phyloP scores from a whole-genome alignment of 2,113 vertebrate genomes.

The Zeus faber region DNA sequence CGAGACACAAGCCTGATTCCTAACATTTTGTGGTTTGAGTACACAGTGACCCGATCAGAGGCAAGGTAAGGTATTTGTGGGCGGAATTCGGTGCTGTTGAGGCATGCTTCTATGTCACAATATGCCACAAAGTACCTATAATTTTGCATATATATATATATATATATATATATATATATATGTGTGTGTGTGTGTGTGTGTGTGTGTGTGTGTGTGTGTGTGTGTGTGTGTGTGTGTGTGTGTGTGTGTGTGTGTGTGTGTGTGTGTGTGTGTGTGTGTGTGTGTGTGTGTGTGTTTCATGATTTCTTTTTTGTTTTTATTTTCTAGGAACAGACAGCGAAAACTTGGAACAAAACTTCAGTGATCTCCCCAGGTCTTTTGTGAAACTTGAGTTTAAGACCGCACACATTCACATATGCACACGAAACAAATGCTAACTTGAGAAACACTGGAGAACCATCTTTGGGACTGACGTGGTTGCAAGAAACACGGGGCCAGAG shows the following conservation, averaged over 20 bases:
- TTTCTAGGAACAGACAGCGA: constrained; percentile 93
- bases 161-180: no score
- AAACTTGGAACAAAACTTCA: constrained; percentile 98
- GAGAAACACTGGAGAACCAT: constrained; percentile 72
- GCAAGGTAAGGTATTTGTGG: constrained; percentile 81
- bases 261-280: no score
- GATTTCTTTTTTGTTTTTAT: not conserved
- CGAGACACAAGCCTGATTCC: constrained; percentile 98
- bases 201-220: no score
- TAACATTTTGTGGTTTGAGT: constrained; percentile 98
- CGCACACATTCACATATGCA: constrained; percentile 29
- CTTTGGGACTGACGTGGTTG: constrained; percentile 75
- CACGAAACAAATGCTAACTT: constrained; percentile 26
- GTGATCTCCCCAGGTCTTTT: constrained; percentile 74
- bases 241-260: no score
- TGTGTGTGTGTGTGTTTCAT: not conserved
- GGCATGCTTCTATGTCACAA: not conserved
- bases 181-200: no score
- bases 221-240: no score
- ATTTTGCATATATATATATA: no score
- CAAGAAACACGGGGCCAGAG: constrained; percentile 73
- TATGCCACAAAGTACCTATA: not conserved
- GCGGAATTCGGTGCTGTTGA: not conserved
- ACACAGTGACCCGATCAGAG: constrained; percentile 97
- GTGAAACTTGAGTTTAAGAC: constrained; percentile 59